Base-by-base conservation (phyloP, 35 echinoderm and acorn worm genomes). In the Lytechinus variegatus region DNA sequence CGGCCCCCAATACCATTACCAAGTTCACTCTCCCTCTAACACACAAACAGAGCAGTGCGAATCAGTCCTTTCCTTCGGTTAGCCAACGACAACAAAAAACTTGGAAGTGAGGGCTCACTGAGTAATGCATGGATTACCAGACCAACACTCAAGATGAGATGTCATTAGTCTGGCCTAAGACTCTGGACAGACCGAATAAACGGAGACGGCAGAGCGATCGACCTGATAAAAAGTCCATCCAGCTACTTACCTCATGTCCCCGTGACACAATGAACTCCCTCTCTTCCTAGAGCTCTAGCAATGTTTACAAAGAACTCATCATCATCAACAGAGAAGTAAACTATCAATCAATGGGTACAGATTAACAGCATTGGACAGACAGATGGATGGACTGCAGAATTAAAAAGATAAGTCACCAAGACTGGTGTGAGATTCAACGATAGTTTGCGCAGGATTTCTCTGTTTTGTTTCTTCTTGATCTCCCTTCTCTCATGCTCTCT, bases 231-330 rank as follows among this genome's bases (percentile, higher is more conserved):
- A 79, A 79, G 66, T 79, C 66, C 66, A 79, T 79, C 66, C 12
- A 79, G 66, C 66, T 79, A 79, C 66, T 21, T 24, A 79, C 66
- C 66, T 79, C 66, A 79, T 79, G 66, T 79, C 66, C 66, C 66
- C 19, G 16, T 79, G 66, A 16, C 66, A 27, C 66, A 24, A 24
- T 79, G 66, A 79, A 79, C 66, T 79, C 66, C 9, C 56, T 13
- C 66, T 79, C 66, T 79, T 79, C 14, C 66, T 79, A 6, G n/a
- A 79, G 66, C 66, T 79, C 66, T 24, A 16, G 19, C 66, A 16
- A 79, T 79, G 66, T 79, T 79, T 79, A 79, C 66, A 79, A 79
- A 79, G 66, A 24, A 79, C 66, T 79, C 66, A 79, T 79, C 66
- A 24, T 79, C 66, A 79, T 79, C 66, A 79, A 79, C 21, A 24